A percentile compares a stretch with the other conserved stretches of the same genome.
Conservation (phyloP, 2,797 vertebrate species). For the Todus mexicanus region DNA sequence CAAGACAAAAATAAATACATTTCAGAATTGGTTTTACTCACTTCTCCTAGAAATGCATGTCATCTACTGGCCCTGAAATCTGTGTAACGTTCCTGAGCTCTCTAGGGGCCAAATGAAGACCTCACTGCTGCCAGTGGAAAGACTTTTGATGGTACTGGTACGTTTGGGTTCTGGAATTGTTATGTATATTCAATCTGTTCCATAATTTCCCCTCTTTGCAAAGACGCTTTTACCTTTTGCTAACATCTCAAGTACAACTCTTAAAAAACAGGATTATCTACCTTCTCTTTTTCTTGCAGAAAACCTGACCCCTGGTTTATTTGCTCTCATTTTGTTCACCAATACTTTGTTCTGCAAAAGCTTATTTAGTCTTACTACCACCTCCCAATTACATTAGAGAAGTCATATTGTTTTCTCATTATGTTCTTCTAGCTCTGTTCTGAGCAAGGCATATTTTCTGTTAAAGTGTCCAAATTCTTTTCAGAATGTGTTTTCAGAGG, state of each 20-base stretch:
- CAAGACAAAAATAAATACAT: background rate
- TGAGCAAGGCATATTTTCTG: background rate
- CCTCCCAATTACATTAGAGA: slow-evolving; percentile 11
- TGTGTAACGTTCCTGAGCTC: background rate
- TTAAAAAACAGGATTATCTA: background rate
- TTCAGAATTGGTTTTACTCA: background rate
- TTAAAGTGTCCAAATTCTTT: background rate
- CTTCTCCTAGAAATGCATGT: background rate
- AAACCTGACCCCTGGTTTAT: background rate
- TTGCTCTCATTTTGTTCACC: background rate
- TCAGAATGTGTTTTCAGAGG: background rate
- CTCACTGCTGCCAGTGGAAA: background rate
- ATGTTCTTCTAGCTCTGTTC: background rate
- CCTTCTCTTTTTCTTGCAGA: background rate
- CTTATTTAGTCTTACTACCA: background rate
- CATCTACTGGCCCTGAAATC: background rate
- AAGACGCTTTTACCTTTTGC: background rate
- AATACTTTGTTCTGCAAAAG: background rate
- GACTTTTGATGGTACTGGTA: background rate
- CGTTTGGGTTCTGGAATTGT: background rate
- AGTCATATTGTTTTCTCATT: slow-evolving; percentile 12
- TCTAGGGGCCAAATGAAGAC: background rate
- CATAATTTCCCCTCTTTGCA: background rate
- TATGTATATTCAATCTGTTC: background rate
- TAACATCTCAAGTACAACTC: background rate